These are phyloP conservation scores for Alauda arvensis DNA, from an alignment of 2,797 vertebrate species.

Conservation along the genomic window DNA sequence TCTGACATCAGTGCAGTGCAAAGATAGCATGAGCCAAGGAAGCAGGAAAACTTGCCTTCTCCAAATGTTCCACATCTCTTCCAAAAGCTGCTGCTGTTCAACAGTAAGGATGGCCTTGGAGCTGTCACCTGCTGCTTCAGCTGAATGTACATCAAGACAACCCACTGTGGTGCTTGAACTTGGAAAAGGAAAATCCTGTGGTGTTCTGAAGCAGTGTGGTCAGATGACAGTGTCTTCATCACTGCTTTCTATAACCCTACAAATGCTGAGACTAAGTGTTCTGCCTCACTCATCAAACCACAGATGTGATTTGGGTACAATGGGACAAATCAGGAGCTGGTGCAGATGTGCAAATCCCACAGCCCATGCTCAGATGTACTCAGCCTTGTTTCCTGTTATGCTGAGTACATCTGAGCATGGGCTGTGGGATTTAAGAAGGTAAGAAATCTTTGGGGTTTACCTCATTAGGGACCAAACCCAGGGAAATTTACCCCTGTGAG, in stretches of 20 bases:
- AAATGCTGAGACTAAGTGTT: neutral
- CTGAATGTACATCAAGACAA: neutral
- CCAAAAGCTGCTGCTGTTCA: neutral
- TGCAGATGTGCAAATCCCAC: no score
- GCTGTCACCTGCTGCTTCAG: neutral
- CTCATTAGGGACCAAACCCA: neutral
- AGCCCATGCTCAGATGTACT: no score
- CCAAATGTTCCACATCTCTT: neutral
- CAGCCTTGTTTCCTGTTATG: neutral
- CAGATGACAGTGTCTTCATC: neutral
- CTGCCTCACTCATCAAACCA: neutral
- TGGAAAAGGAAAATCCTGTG: neutral
- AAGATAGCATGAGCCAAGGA: rapidly evolving
- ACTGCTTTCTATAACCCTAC: neutral
- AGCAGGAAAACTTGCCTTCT: neutral
- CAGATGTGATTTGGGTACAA: neutral
- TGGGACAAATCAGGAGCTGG: neutral
- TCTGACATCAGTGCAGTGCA: neutral
- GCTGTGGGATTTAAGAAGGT: neutral
- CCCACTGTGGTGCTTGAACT: neutral
- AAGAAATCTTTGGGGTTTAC: neutral
- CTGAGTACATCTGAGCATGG: neutral
- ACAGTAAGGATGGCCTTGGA: neutral
- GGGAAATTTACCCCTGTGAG: neutral
- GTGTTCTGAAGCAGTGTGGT: neutral